Evolutionary conservation across 2,888 invertebrate genomes (phyloP), one percentile per base, ranked within the genome.

Genomic region (Drosophila birchii): DNA sequence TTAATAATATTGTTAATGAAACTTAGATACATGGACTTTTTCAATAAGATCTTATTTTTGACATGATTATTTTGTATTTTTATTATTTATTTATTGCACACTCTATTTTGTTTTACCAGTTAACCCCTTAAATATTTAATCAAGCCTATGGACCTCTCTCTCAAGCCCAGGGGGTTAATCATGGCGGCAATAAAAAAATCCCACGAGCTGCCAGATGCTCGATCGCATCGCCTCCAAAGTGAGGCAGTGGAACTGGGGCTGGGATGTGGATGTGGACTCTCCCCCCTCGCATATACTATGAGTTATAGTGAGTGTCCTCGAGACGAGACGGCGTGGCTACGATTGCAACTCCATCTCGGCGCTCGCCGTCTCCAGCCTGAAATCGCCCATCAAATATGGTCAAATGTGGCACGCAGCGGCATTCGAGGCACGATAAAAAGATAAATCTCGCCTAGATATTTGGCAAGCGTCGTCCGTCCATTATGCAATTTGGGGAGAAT

Each of bases 351-450:
- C 29, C 34, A 51, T 20, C 34, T 51, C 51, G 49, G 11, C 26
- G 45, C 45, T 11, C 32, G 26, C 32, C 18, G 32, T 49, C 32
- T 49, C 32, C 32, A 45, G 26, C 7, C 63, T 63, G 67, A 78
- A 67, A 78, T 81, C 72, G 70, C 70, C 56, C 69, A 75, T 58
- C 75, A 73, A 81, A 86, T 82, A 79, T 86, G 86, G 83, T 86
- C 86, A 83, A 83, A 86, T 83, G 86, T 77, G 83, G 83, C 86
- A 86, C 86, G 86, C 83, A 34, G 86, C 76, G 83, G 83, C 75
- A 82, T 82, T 85, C 75, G 63, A 34, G 58, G 74, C 72, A 54
- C 66, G 67, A 66, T 55, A 72, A 64, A 73, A 59, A 71, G 57
- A 73, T 73, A 72, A 75, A 73, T 73, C 58, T 69, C 44, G 57